Conservation (phyloP, 2,113 vertebrate species). For the Chunga burmeisteri region DNA sequence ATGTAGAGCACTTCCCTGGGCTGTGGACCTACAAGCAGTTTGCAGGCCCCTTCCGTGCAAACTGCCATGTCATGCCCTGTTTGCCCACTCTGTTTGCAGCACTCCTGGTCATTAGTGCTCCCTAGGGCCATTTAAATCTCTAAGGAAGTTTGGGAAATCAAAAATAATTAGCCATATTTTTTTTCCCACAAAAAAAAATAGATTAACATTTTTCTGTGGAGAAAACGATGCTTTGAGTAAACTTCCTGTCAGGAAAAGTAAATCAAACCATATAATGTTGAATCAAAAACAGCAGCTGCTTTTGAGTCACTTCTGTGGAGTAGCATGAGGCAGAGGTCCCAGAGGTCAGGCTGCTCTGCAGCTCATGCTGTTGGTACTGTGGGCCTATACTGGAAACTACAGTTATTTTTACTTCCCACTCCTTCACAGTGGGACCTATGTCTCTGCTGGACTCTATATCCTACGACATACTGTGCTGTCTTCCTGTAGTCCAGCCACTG, state of each 20-base stretch:
- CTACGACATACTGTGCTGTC: neutral
- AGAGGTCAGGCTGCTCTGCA: neutral
- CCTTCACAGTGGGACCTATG: neutral
- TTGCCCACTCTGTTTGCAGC: too few species aligned
- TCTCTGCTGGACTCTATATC: neutral
- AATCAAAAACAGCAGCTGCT: neutral
- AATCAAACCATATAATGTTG: neutral
- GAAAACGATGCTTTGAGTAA: neutral
- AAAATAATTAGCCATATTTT: neutral
- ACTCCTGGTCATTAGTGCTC: too few species aligned
- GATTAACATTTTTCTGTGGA: neutral
- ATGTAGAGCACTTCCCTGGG: too few species aligned
- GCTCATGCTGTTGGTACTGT: neutral
- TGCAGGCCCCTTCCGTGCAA: too few species aligned
- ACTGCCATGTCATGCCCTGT: too few species aligned
- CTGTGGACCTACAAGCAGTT: too few species aligned
- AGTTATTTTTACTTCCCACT: neutral
- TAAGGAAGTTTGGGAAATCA: neutral
- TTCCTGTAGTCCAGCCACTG: neutral
- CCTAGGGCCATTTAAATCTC: too few species aligned
- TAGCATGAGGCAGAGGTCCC: neutral
- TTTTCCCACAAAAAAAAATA: neutral
- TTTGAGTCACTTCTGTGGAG: neutral
- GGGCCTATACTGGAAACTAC: neutral
- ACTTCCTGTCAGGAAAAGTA: neutral